These are phyloP conservation scores for Crypturellus tataupa DNA, from an alignment of 2,797 vertebrate species.

Conservation along the genomic window DNA sequence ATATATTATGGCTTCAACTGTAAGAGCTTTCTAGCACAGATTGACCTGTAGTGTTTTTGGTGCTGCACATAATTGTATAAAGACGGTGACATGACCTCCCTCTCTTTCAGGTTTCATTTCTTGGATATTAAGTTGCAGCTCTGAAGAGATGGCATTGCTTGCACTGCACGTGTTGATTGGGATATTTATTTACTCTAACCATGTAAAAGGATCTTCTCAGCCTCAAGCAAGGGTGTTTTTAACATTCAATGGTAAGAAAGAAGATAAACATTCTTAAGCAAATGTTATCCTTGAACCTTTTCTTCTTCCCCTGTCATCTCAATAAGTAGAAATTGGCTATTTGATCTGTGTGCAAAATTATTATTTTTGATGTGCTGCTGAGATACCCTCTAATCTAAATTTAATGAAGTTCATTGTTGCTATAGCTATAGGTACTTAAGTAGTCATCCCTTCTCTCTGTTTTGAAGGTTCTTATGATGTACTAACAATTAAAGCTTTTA, in stretches of 20 bases:
- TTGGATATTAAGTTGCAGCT: slow-evolving; percentile 73
- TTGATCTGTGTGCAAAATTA: background rate
- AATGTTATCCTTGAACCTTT: slow-evolving; percentile 59
- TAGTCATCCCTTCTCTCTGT: background rate
- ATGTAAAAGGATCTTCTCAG: slow-evolving; percentile 80
- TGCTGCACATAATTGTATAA: background rate
- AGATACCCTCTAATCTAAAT: background rate
- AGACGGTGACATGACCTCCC: slow-evolving; percentile 43
- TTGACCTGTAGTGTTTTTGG: background rate
- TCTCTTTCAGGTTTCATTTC: slow-evolving; percentile 72
- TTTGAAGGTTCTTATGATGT: background rate
- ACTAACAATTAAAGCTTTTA: background rate
- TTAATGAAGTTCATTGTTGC: background rate
- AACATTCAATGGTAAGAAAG: slow-evolving; percentile 84
- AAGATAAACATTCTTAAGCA: slow-evolving; percentile 61
- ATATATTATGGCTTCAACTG: background rate
- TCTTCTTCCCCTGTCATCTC: background rate
- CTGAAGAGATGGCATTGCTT: slow-evolving; percentile 80
- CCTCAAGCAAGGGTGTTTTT: slow-evolving; percentile 85
- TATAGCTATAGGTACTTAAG: background rate
- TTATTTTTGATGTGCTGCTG: background rate
- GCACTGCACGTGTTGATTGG: slow-evolving; percentile 74
- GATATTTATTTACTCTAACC: slow-evolving; percentile 77
- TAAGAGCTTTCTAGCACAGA: background rate
- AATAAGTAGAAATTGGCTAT: background rate